Evolutionary conservation across 2,888 invertebrate species (phyloP).

Genomic region (Podabrus alpinus): DNA sequence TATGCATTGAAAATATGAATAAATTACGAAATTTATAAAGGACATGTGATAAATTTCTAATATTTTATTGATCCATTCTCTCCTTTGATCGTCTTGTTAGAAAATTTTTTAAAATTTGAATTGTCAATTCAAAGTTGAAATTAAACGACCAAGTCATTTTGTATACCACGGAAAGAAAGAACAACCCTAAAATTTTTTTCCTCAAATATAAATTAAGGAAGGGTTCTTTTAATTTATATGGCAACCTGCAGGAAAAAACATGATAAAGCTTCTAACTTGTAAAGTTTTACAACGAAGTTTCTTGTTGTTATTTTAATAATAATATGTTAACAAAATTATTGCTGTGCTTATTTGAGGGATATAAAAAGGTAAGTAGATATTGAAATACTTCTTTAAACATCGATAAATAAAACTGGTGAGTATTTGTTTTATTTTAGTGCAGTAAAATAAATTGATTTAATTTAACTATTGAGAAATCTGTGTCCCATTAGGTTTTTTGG

Average conservation of each 20-base stretch:
- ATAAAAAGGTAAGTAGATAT: not conserved
- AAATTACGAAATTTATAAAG: no score
- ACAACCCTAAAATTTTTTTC: not conserved
- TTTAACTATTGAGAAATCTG: no score
- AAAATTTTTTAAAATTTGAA: not conserved
- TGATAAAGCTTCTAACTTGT: not conserved
- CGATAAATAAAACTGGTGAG: no score
- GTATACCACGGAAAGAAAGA: not conserved
- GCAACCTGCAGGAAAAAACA: not conserved
- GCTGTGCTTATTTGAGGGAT: not conserved
- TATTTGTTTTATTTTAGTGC: no score
- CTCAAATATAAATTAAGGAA: not conserved
- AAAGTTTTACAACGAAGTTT: not conserved
- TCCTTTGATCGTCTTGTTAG: not conserved
- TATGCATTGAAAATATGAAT: no score
- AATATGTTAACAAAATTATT: not conserved
- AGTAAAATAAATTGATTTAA: no score
- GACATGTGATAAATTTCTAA: no score
- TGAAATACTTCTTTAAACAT: no score
- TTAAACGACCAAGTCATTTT: not conserved
- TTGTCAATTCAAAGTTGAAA: not conserved
- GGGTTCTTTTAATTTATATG: not conserved
- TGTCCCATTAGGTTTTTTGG: no score
- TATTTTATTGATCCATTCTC: no score
- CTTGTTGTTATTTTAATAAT: not conserved